Evolutionary conservation across 2,888 invertebrate species (phyloP).

Genomic region (Dolichomitus sp.): DNA sequence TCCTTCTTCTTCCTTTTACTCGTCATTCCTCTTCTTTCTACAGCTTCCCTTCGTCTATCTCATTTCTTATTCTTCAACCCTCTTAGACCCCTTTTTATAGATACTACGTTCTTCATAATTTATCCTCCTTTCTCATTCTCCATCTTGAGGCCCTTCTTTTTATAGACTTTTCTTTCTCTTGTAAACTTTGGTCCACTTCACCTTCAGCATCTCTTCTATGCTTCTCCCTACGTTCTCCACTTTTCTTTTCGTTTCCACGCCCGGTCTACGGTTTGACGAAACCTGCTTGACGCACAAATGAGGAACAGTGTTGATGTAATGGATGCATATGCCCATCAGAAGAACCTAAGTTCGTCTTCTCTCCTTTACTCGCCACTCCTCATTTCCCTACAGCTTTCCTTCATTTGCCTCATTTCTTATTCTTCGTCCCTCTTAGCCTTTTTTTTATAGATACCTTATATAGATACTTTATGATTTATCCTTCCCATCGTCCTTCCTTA

Average conservation of each 20-base stretch:
- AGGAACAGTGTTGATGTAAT: neutral
- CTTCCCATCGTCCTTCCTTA: slow-evolving; percentile 45
- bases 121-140: slow-evolving; percentile 37
- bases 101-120: slow-evolving; percentile 68
- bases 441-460: slow-evolving; percentile 6
- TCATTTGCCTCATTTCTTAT: neutral
- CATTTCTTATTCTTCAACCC: slow-evolving; percentile 66
- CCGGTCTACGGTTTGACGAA: neutral
- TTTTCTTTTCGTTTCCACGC: slow-evolving; percentile 13
- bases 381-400: neutral
- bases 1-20: slow-evolving; percentile 49
- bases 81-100: slow-evolving; percentile 67
- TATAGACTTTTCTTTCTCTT: slow-evolving; percentile 47
- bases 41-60: slow-evolving; percentile 51
- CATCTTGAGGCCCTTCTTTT: slow-evolving; percentile 18
- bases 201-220: slow-evolving; percentile 9
- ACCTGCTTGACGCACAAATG: slow-evolving; percentile 26
- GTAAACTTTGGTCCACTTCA: slow-evolving; percentile 9
- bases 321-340: neutral
- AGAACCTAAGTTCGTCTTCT: neutral
- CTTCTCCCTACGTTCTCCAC: slow-evolving; percentile 18
- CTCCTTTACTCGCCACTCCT: slow-evolving; percentile 46
- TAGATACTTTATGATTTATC: slow-evolving; percentile 60
- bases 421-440: neutral
- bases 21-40: neutral